Evolutionary conservation across 2,888 invertebrate genomes (phyloP).

Genomic region (Cataglyphis rosenhaueri): DNA sequence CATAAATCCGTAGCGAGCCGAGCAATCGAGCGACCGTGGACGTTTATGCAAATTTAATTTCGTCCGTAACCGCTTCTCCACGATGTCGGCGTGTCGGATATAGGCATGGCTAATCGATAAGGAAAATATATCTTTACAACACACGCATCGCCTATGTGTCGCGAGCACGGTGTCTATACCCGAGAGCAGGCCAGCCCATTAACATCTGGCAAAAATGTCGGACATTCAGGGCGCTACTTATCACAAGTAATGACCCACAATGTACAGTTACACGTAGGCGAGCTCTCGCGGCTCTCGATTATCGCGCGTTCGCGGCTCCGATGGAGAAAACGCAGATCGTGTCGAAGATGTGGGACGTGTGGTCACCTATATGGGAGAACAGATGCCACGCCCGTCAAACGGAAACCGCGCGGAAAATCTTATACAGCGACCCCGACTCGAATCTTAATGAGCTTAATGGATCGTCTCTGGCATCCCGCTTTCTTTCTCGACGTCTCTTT

Average conservation of each 20-base stretch:
- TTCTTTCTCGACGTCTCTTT: background rate
- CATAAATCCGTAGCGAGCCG: conserved; percentile 39
- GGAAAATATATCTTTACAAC: background rate
- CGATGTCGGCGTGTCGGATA: conserved; percentile 36
- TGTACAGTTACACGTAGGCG: conserved; percentile 60
- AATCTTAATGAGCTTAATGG: conserved; percentile 54
- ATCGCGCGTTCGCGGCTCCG: conserved; percentile 38
- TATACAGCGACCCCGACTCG: background rate
- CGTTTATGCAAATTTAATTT: conserved; percentile 54
- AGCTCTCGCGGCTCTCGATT: conserved; percentile 49
- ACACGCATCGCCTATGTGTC: background rate
- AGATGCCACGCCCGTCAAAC: conserved; percentile 53
- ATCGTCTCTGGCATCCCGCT: conserved; percentile 19
- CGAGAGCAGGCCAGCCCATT: conserved; percentile 35
- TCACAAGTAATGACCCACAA: conserved; percentile 55
- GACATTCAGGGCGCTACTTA: conserved; percentile 54
- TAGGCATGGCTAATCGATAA: conserved; percentile 49
- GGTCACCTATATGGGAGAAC: conserved; percentile 37
- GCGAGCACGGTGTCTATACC: conserved; percentile 1
- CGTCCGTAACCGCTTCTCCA: conserved; percentile 42
- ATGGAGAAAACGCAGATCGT: conserved; percentile 55
- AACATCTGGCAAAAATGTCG: conserved; percentile 51
- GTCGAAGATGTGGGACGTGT: conserved; percentile 49
- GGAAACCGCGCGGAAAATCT: conserved; percentile 53
- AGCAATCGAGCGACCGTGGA: conserved; percentile 2